Conservation (phyloP, 2,888 invertebrate species). For the Apotomis capreana region DNA sequence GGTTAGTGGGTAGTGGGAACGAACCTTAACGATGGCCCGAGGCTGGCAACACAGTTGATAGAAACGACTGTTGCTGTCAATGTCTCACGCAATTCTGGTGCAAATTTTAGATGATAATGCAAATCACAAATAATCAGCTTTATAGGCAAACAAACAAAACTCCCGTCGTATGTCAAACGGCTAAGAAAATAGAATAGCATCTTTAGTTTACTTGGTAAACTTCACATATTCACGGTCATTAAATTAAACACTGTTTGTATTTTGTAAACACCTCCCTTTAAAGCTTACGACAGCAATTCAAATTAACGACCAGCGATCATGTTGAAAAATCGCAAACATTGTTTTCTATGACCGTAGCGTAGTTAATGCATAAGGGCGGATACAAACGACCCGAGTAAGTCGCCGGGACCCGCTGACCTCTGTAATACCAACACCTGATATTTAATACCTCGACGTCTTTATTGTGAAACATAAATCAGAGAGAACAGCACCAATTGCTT, state of each 20-base stretch:
- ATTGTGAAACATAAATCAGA: conserved; percentile 61
- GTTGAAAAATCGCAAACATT: conserved; percentile 28
- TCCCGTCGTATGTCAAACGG: background rate
- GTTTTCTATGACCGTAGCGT: conserved; percentile 15
- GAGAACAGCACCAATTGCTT: conserved; percentile 51
- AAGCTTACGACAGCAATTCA: conserved; percentile 13
- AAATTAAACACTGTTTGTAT: background rate
- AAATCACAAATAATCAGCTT: conserved; percentile 12
- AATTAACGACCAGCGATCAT: conserved; percentile 23
- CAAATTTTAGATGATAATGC: background rate
- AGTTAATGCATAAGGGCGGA: conserved; percentile 33
- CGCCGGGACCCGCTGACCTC: conserved; percentile 43
- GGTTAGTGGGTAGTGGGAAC: conserved; percentile 8
- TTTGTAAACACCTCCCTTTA: conserved; percentile 8
- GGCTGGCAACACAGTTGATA: conserved; percentile 7
- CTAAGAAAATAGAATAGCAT: too few species aligned
- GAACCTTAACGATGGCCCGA: conserved; percentile 13
- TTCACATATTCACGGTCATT: background rate
- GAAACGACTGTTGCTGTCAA: conserved; percentile 3
- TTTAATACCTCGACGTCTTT: conserved; percentile 62
- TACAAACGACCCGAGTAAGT: conserved; percentile 52
- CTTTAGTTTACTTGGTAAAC: too few species aligned
- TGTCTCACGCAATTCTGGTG: conserved; percentile 10
- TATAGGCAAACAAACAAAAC: background rate
- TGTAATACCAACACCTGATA: conserved; percentile 52